These are phyloP conservation scores for Xestia ashworthii DNA, from an alignment of 2,888 invertebrate species.

Conservation along the genomic window DNA sequence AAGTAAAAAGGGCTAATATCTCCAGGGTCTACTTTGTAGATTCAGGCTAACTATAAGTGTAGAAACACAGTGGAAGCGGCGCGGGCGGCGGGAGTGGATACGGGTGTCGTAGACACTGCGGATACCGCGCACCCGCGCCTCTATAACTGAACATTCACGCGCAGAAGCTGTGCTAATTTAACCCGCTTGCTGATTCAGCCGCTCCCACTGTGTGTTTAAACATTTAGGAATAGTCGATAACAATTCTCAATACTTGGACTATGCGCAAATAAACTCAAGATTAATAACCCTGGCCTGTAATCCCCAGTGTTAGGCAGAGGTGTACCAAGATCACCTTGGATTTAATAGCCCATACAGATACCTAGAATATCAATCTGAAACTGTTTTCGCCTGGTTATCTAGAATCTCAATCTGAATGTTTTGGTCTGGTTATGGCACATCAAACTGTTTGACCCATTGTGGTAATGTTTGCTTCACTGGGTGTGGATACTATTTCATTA, in stretches of 20 bases:
- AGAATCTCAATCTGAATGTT: constrained; percentile 35
- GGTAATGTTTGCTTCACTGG: constrained; percentile 22
- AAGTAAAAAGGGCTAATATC: not conserved
- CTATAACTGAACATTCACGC: too few species aligned
- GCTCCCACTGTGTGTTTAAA: too few species aligned
- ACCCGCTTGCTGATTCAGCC: too few species aligned
- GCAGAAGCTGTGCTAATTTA: too few species aligned
- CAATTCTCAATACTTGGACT: too few species aligned
- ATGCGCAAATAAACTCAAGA: not conserved
- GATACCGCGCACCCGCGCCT: too few species aligned
- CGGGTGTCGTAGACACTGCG: too few species aligned
- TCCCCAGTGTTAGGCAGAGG: not conserved
- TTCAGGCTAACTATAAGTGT: not conserved
- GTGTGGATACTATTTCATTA: constrained; percentile 37
- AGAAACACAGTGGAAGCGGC: too few species aligned
- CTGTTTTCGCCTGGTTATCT: constrained; percentile 19
- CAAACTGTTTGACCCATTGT: constrained; percentile 18
- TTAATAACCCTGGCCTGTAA: not conserved
- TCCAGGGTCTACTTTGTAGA: constrained; percentile 6
- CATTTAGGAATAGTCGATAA: too few species aligned
- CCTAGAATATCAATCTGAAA: constrained; percentile 30
- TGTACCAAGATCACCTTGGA: not conserved
- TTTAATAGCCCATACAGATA: constrained; percentile 2
- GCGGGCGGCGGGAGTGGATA: too few species aligned
- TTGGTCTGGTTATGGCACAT: constrained; percentile 44